phyloP scores from a whole-genome alignment of 2,888 invertebrate genomes.

The Linhomoeus sp. region DNA sequence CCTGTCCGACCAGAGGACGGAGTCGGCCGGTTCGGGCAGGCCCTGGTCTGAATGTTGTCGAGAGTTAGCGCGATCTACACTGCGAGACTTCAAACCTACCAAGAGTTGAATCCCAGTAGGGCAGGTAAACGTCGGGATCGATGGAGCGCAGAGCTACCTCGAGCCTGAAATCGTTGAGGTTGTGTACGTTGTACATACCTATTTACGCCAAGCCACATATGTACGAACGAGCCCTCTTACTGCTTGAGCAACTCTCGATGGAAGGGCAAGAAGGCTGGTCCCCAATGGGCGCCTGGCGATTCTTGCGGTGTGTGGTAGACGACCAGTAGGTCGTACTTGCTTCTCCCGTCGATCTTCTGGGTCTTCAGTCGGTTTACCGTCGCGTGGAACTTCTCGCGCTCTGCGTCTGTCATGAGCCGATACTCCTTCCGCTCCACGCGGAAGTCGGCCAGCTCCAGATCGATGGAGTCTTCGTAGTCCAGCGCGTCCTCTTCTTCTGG shows the following conservation, averaged over 20 bases:
- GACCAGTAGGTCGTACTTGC: constrained; percentile 10
- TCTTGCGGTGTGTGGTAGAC: constrained; percentile 5
- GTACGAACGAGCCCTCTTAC: not conserved
- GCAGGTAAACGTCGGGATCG: constrained; percentile 26
- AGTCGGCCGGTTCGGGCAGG: constrained; percentile 17
- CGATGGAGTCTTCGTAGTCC: not conserved
- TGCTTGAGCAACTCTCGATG: constrained; percentile 1
- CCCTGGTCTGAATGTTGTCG: constrained; percentile 15
- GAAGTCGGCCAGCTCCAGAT: not conserved
- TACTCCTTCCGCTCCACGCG: constrained; percentile 2
- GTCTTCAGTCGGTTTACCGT: constrained; percentile 19
- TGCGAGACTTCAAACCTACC: not conserved
- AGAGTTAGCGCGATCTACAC: too few species aligned
- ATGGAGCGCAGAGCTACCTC: constrained; percentile 22
- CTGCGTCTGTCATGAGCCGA: constrained; percentile 3
- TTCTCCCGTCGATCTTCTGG: constrained; percentile 18
- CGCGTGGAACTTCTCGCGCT: constrained; percentile 10
- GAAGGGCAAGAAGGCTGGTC: constrained; percentile 2
- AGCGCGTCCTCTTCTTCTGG: too few species aligned
- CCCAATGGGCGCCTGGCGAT: constrained; percentile 4
- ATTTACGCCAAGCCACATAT: too few species aligned
- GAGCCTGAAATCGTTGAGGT: constrained; percentile 12
- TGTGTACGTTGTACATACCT: too few species aligned
- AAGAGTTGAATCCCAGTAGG: constrained; percentile 28
- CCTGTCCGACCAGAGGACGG: constrained; percentile 17